Evolutionary conservation across 2,888 invertebrate species (phyloP).

Genomic region (Ormyrus thymus): DNA sequence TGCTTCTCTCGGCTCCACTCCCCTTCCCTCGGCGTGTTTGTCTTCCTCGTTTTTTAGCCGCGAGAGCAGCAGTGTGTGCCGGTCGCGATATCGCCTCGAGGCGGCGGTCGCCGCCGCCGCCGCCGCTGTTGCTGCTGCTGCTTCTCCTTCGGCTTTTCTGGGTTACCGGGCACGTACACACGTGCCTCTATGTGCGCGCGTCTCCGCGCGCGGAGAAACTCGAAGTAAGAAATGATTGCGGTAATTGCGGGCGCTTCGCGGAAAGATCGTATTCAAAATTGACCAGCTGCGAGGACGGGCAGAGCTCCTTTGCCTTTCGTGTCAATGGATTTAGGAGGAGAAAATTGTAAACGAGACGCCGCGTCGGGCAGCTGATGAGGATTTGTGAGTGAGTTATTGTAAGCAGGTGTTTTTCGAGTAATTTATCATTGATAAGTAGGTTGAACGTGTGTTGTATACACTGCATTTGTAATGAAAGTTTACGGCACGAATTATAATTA

Average conservation of each 20-base stretch:
- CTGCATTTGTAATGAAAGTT: too few relatives aligned
- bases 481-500: too few relatives aligned
- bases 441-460: too few relatives aligned
- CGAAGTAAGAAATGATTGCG: slow-evolving; percentile 47
- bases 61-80: slow-evolving; percentile 12
- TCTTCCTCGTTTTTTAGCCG: neutral
- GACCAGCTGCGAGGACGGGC: too few relatives aligned
- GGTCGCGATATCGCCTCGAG: slow-evolving; percentile 43
- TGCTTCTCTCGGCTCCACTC: neutral
- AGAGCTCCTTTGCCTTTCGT: too few relatives aligned
- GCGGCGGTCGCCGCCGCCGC: slow-evolving; percentile 9
- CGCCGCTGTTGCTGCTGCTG: slow-evolving; percentile 10
- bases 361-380: too few relatives aligned
- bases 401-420: too few relatives aligned
- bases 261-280: slow-evolving; percentile 31
- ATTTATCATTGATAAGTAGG: too few relatives aligned
- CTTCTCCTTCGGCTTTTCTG: slow-evolving; percentile 49
- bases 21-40: neutral
- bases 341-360: too few relatives aligned
- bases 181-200: slow-evolving; percentile 31
- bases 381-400: too few relatives aligned
- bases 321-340: too few relatives aligned
- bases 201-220: slow-evolving; percentile 32
- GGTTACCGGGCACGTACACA: slow-evolving; percentile 41
- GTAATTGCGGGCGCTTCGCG: slow-evolving; percentile 50